Evolutionary conservation across 2,888 invertebrate species (phyloP).

Genomic region (Onchidella celtica): DNA sequence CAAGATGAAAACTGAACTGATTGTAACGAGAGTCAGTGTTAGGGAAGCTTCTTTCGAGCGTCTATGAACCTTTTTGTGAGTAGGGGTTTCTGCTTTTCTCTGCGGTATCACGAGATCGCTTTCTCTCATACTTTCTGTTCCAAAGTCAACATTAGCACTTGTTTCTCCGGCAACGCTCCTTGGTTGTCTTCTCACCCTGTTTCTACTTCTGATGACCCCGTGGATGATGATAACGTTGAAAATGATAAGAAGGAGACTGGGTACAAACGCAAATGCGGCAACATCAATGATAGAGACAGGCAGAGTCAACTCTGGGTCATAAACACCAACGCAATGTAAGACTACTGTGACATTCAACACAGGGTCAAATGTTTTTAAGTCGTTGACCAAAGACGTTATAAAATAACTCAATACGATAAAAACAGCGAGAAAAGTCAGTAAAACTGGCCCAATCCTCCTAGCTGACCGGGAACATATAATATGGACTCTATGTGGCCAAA

Average conservation of each 20-base stretch:
- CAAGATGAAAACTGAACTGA: neutral
- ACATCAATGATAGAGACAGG: neutral
- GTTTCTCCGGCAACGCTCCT: neutral
- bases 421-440: neutral
- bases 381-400: neutral
- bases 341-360: neutral
- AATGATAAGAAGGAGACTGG: neutral
- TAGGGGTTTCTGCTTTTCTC: too few species aligned
- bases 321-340: neutral
- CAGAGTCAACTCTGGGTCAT: neutral
- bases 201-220: neutral
- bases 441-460: neutral
- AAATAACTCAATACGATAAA: neutral
- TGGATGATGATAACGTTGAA: neutral
- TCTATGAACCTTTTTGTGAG: too few species aligned
- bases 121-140: too few species aligned
- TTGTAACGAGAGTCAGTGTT: neutral
- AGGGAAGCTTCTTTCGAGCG: neutral
- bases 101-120: too few species aligned
- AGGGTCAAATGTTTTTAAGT: neutral
- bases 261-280: neutral
- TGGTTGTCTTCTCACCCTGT: neutral
- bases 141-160: neutral
- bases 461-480: neutral
- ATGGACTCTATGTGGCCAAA: constrained; percentile 13